A percentile compares a stretch with the other conserved stretches of the same genome.
These are phyloP conservation scores for Cnemophilus loriae DNA, from an alignment of 2,113 vertebrate species.

Conservation along the genomic window DNA sequence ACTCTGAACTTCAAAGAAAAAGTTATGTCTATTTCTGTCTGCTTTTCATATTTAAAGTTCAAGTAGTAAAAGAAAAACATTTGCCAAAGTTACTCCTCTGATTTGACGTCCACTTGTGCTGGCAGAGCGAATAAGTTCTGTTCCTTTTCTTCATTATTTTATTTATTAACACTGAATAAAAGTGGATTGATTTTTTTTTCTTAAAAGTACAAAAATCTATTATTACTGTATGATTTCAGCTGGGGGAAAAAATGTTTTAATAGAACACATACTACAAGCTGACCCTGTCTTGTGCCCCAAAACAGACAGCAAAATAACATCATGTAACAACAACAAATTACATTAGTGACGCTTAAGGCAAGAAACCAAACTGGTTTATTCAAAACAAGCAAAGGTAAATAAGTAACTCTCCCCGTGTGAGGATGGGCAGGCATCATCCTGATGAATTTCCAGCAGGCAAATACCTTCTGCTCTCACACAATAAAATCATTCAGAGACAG, in stretches of 20 bases:
- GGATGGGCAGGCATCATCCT: background rate
- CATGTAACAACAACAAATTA: background rate
- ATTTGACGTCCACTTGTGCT: background rate
- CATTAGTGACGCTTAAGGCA: background rate
- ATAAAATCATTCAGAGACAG: background rate
- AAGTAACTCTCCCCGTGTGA: background rate
- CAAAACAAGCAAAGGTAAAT: background rate
- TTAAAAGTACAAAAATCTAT: background rate
- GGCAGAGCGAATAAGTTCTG: background rate
- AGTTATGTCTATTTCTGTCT: background rate
- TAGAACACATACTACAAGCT: background rate
- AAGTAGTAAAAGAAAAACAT: background rate
- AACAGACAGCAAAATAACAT: background rate
- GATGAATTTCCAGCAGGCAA: background rate
- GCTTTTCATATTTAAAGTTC: background rate
- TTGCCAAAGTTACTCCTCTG: background rate
- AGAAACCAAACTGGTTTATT: background rate
- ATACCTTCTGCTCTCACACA: background rate
- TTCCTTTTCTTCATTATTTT: background rate
- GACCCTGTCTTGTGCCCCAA: background rate
- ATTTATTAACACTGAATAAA: background rate
- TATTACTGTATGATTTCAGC: background rate
- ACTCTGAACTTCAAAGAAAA: background rate
- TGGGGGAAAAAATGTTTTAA: background rate
- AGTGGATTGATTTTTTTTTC: background rate